Conservation (phyloP, 2,113 vertebrate species). For the Rostratula benghalensis region DNA sequence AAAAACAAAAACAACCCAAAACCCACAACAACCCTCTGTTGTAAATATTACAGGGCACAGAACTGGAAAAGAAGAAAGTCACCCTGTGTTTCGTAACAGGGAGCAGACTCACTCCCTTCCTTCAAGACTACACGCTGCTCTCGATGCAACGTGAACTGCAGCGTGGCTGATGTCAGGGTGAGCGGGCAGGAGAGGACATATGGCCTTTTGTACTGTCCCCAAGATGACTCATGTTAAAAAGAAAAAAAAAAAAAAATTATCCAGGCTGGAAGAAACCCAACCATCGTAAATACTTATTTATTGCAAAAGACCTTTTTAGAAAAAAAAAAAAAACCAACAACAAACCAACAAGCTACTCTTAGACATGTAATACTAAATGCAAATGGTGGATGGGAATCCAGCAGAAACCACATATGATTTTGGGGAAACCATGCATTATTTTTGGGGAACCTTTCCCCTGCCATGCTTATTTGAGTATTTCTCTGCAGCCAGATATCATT, state of each 20-base stretch:
- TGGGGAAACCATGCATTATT: background rate
- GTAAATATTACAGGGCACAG: background rate
- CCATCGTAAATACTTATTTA: background rate
- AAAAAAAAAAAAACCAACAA: background rate
- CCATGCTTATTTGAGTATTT: background rate
- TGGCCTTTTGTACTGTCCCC: constrained; percentile 32
- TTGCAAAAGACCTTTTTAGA: background rate
- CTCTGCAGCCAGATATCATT: background rate
- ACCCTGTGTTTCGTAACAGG: background rate
- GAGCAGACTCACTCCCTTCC: background rate
- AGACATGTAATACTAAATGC: background rate
- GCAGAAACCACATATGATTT: background rate
- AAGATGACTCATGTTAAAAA: background rate
- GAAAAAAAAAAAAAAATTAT: background rate
- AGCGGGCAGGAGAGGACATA: constrained; percentile 39
- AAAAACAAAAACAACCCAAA: background rate
- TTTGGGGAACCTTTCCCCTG: background rate
- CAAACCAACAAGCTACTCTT: background rate
- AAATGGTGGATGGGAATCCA: background rate
- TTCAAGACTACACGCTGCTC: background rate
- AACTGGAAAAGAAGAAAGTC: background rate
- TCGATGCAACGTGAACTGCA: background rate
- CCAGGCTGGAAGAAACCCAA: constrained; percentile 9
- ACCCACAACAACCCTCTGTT: background rate
- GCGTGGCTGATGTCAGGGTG: background rate